A percentile compares a stretch with the other conserved stretches of the same genome.
Evolutionary conservation across 1,140 invertebrate genomes (phyloP).

Genomic region (Brachionus rotundiformis): DNA sequence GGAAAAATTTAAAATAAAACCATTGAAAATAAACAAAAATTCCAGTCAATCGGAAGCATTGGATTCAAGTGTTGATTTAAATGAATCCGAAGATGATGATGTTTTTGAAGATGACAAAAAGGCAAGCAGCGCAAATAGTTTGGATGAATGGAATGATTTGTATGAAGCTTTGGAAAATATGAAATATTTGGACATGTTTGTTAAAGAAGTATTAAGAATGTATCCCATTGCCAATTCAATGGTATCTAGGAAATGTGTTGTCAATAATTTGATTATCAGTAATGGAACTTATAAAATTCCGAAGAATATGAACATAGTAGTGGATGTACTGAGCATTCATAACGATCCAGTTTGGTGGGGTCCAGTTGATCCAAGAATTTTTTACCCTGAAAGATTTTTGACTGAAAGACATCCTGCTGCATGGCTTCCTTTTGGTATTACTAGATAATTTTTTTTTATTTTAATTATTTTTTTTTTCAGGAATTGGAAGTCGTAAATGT

Average conservation of each 20-base stretch:
- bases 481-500: slow-evolving; percentile 47
- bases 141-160: slow-evolving; percentile 48
- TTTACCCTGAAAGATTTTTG: slow-evolving; percentile 51
- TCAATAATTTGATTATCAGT: slow-evolving; percentile 18
- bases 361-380: slow-evolving; percentile 41
- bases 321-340: slow-evolving; percentile 50
- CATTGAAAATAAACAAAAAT: not conserved
- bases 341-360: slow-evolving; percentile 30
- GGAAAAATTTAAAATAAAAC: slow-evolving; percentile 35
- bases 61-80: not conserved
- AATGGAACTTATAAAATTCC: slow-evolving; percentile 38
- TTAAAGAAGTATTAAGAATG: slow-evolving; percentile 42
- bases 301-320: slow-evolving; percentile 43
- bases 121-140: not conserved
- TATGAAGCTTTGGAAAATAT: slow-evolving; percentile 34
- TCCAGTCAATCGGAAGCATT: not conserved
- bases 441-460: not conserved
- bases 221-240: slow-evolving; percentile 50
- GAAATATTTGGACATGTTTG: slow-evolving; percentile 52
- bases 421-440: slow-evolving; percentile 37
- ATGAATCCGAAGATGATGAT: slow-evolving; percentile 43
- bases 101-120: slow-evolving; percentile 41
- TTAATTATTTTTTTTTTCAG: not conserved
- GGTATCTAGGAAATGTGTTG: slow-evolving; percentile 48
- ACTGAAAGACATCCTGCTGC: slow-evolving; percentile 37